Percentiles rank a stretch among this genome's conserved stretches.
These are phyloP conservation scores for Meiosimyza decipiens DNA, from an alignment of 2,888 invertebrate species.

Conservation along the genomic window DNA sequence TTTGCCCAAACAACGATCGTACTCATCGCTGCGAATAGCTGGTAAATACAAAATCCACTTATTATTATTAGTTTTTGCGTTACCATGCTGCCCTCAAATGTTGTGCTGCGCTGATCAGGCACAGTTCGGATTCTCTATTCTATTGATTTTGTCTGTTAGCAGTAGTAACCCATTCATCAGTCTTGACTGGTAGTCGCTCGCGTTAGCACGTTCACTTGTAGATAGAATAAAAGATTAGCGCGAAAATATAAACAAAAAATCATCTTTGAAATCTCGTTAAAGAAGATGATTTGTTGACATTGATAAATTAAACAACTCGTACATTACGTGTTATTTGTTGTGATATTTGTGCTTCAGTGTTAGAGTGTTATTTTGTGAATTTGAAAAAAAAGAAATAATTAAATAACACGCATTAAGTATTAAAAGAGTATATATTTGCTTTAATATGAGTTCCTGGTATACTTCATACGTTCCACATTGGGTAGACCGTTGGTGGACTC, in stretches of 20 bases:
- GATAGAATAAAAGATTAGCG: background rate
- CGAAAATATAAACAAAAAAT: background rate
- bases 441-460: slow-evolving; percentile 57
- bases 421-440: background rate
- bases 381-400: background rate
- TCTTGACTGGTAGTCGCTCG: slow-evolving; percentile 19
- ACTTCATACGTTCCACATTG: slow-evolving; percentile 58
- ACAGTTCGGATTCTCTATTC: background rate
- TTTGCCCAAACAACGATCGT: too few relatives aligned
- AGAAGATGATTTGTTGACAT: background rate
- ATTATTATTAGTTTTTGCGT: slow-evolving; percentile 12
- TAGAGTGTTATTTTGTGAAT: background rate
- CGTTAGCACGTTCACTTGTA: background rate
- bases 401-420: background rate
- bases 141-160: slow-evolving; percentile 6
- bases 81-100: background rate
- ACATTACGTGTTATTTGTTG: too few relatives aligned
- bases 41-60: too few relatives aligned
- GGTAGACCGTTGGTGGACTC: slow-evolving; percentile 61
- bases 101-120: background rate
- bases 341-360: background rate
- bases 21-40: too few relatives aligned
- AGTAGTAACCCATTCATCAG: slow-evolving; percentile 5
- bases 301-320: background rate
- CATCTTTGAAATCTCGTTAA: slow-evolving; percentile 1